A percentile compares a stretch with the other conserved stretches of the same genome.
These are phyloP conservation scores for Eristalinus sepulchralis DNA, from an alignment of 2,888 invertebrate species.

Conservation along the genomic window DNA sequence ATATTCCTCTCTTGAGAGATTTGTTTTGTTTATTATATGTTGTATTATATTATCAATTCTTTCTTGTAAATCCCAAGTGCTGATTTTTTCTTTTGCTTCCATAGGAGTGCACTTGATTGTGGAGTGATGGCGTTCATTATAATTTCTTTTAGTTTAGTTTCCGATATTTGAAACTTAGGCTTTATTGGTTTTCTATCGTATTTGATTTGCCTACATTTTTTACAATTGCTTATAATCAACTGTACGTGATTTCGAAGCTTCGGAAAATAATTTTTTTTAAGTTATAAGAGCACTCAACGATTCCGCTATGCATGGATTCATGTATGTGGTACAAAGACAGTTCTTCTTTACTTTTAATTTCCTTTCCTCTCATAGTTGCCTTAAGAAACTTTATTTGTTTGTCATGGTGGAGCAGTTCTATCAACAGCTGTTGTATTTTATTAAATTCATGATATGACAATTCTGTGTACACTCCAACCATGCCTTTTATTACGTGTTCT, in stretches of 20 bases:
- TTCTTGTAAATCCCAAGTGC: too few relatives aligned
- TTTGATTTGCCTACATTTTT: slow-evolving; percentile 22
- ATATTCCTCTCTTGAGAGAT: too few relatives aligned
- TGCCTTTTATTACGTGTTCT: background rate
- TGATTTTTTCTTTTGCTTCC: too few relatives aligned
- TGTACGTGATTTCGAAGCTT: background rate
- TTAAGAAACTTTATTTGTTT: slow-evolving; percentile 19
- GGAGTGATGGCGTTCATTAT: too few relatives aligned
- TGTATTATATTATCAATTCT: too few relatives aligned
- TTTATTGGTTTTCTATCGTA: background rate
- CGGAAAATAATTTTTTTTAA: slow-evolving; percentile 12
- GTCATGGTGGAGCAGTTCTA: slow-evolving; percentile 14
- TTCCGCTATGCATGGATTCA: slow-evolving; percentile 14
- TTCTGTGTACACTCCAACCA: too few relatives aligned
- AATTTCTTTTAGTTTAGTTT: background rate
- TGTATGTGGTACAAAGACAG: too few relatives aligned
- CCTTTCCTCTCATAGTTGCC: slow-evolving; percentile 5
- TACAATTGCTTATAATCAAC: background rate
- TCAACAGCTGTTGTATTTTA: slow-evolving; percentile 19
- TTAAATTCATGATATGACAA: slow-evolving; percentile 13
- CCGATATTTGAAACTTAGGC: too few relatives aligned
- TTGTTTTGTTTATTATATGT: too few relatives aligned
- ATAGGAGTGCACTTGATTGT: too few relatives aligned
- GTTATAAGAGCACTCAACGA: background rate
- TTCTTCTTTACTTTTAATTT: too few relatives aligned